Evolutionary conservation across 2,888 invertebrate genomes (phyloP).

Genomic region (Pollenia amentaria): DNA sequence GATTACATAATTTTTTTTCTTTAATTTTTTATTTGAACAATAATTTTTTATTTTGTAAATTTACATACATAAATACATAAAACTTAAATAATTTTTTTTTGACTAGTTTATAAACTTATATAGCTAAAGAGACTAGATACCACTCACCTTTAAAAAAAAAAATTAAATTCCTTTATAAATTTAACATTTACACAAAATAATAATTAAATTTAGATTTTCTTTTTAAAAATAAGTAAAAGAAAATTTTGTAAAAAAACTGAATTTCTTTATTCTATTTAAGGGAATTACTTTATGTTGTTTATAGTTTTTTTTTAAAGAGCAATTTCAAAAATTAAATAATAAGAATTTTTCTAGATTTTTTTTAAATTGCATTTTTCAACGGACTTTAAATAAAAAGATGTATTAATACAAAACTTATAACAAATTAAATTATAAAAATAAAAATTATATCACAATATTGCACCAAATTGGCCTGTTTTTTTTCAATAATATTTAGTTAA

Average conservation of each 20-base stretch:
- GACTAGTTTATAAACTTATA: constrained; percentile 59
- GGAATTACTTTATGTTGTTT: background rate
- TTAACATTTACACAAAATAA: constrained; percentile 34
- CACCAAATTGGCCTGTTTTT: constrained; percentile 83
- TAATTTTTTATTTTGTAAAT: constrained; percentile 24
- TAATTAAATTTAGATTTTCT: background rate
- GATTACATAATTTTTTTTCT: constrained; percentile 40
- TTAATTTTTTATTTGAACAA: constrained; percentile 59
- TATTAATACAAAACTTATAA: constrained; percentile 37
- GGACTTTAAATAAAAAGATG: constrained; percentile 13
- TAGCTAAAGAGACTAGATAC: constrained; percentile 68
- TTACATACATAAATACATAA: constrained; percentile 39
- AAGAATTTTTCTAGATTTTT: constrained; percentile 54
- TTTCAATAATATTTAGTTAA: constrained; percentile 57
- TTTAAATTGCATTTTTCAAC: constrained; percentile 5
- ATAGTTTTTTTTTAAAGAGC: background rate
- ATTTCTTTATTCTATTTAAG: background rate
- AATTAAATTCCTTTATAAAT: constrained; percentile 22
- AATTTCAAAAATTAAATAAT: constrained; percentile 35
- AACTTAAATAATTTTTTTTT: constrained; percentile 35
- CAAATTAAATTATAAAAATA: constrained; percentile 61
- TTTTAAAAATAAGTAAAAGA: background rate
- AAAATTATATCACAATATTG: constrained; percentile 84
- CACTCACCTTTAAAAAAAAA: constrained; percentile 40
- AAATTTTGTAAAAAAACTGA: constrained; percentile 8